Percentiles rank a stretch among this genome's conserved stretches.
Evolutionary conservation across 2,113 vertebrate genomes (phyloP).

Genomic region (Parus major): DNA sequence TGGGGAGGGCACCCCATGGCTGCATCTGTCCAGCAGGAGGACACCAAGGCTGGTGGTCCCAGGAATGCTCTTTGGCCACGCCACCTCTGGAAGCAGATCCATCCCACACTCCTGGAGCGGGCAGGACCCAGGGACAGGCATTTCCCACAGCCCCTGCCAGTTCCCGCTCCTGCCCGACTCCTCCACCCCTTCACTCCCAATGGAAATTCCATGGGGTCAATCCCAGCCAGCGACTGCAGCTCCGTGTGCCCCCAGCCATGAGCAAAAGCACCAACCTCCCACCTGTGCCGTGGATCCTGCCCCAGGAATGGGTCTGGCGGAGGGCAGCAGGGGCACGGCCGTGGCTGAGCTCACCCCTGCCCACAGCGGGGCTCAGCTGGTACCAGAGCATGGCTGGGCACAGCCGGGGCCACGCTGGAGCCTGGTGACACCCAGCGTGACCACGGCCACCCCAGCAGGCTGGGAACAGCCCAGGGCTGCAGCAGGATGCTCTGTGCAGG

Average conservation of each 20-base stretch:
- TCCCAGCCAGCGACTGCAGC: background rate
- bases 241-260: background rate
- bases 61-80: fast-evolving
- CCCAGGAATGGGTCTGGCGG: fast-evolving
- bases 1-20: background rate
- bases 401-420: fast-evolving
- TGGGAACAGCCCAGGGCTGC: background rate
- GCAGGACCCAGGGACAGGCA: background rate
- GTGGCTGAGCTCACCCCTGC: background rate
- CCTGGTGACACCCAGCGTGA: background rate
- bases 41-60: background rate
- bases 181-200: fast-evolving
- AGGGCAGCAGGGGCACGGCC: background rate
- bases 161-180: fast-evolving
- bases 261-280: background rate
- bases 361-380: background rate
- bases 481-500: background rate
- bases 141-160: background rate
- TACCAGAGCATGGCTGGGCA: background rate
- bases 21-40: background rate
- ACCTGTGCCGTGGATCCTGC: no score
- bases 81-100: background rate
- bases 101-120: fast-evolving
- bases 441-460: fast-evolving
- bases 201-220: background rate